phyloP scores from a whole-genome alignment of 2,888 invertebrate genomes.

The Mayetiola destructor region DNA sequence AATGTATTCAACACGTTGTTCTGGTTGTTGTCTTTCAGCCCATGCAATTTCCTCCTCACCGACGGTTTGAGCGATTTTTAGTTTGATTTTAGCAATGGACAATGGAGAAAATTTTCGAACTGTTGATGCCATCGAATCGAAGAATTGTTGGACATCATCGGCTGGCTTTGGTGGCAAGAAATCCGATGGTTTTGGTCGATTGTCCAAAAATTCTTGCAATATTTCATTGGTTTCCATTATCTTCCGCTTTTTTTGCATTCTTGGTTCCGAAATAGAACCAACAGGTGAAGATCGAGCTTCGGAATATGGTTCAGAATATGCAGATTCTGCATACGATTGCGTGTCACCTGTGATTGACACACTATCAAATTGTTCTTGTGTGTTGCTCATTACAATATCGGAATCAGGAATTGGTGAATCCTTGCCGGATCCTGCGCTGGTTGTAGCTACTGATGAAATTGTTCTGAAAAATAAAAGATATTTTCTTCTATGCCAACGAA shows the following conservation, averaged over 20 bases:
- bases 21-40: not conserved
- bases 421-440: not conserved
- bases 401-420: not conserved
- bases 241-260: not conserved
- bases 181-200: constrained; percentile 6
- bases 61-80: not conserved
- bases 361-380: not conserved
- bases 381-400: not conserved
- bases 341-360: not conserved
- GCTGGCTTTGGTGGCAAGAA: not conserved
- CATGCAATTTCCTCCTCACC: constrained; percentile 6
- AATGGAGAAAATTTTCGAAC: not conserved
- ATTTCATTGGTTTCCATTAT: not conserved
- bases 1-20: too few species aligned
- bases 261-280: not conserved
- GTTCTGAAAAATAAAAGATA: not conserved
- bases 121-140: constrained; percentile 1
- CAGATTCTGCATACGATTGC: not conserved
- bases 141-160: constrained; percentile 1
- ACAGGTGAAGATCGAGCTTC: too few species aligned
- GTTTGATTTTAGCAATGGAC: not conserved
- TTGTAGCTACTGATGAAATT: not conserved
- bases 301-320: not conserved
- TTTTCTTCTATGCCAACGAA: too few species aligned
- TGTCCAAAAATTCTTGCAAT: not conserved